Evolutionary conservation across 2,888 invertebrate species (phyloP), one percentile per base, ranked within the genome.

Genomic region (Eupithecia abbreviata): DNA sequence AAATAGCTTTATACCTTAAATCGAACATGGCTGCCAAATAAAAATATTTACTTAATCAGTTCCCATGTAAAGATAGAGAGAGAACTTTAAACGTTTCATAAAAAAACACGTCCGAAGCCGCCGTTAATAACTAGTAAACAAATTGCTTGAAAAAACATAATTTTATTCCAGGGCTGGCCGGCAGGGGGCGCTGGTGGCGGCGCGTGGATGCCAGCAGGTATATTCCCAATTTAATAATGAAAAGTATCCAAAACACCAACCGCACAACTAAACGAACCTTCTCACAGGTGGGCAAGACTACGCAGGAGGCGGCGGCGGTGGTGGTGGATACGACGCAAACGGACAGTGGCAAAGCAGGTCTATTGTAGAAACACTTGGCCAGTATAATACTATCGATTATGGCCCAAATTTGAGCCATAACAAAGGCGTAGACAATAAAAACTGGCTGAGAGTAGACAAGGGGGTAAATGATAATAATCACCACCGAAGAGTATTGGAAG

Each of bases 191-290:
- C 92, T 0, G 91, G 93, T 2, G 94, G 95, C 0, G 93, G 95
- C 0, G 89, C 90, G 4, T 95, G 95, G 88, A 94, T 95, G 87
- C 93, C 95, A 79, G 93, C 93, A 93, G 93, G 93, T 94, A 93
- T 92, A 85, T 87, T 91, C 77, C 90, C 90, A 83, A 83, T 92
- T 84, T 90, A 87, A 86, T 74, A 75, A 62, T 71, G 41, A 42
- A n/a, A 42, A 77, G 66, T 78, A 75, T 51, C 65, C 42, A 67
- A 67, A 77, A 72, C 69, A 75, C 79, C 79, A 80, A 79, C 74
- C 79, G 80, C 82, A 82, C 82, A 80, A 83, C 83, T 80, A 82
- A 79, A 74, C 62, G 73, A 72, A 65, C 77, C 72, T 84, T 87
- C 85, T 77, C 84, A 71, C 88, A 92, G 93, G 93, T 90, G 91